Evolutionary conservation across 2,113 vertebrate species (phyloP), one percentile per base, ranked within the genome.

Genomic region (Corynorhinus townsendii): DNA sequence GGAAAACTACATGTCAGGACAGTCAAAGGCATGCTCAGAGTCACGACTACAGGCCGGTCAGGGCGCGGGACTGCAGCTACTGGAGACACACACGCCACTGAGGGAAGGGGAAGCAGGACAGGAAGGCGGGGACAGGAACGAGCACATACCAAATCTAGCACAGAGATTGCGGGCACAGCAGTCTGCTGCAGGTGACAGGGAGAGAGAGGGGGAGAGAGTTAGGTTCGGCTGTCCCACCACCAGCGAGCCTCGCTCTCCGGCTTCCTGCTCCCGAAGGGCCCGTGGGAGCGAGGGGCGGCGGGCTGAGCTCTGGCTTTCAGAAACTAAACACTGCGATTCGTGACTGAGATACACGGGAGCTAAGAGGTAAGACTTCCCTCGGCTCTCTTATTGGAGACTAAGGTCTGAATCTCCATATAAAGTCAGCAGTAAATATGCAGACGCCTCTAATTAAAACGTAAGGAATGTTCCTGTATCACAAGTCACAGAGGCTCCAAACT

Each of bases 71-170:
- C 0, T 79, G 71, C 9, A 86, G 66, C 92, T 91, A 98, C 95
- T 92, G 75, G 93, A 79, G 73, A 98, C 95, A 97, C 93, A 96
- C 19, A 93, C 90, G 96, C 77, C 90, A 97, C 92, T 62, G 59
- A 95, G 66, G 33, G 49, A 64, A 81, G 95, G 88, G 93, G 97
- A 96, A 98, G 79, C 96, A 88, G 97, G 98, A 97, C 15, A 97
- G 52, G 89, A 91, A 97, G 97, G 86, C 97, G 98, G 97, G 98
- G 98, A 98, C 98, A 98, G 98, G 98, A 98, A 98, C 98, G 98
- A 98, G 98, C 99, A 99, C 99, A 99, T 99, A 99, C 99, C 99
- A 99, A 99, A 98, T 99, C 99, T 99, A 99, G 99, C 99, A 99
- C 99, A 99, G 99, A 99, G 99, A 99, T 99, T 99, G 99, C 99